phyloP scores from a whole-genome alignment of 2,888 invertebrate genomes.

The Apamea crenata region DNA sequence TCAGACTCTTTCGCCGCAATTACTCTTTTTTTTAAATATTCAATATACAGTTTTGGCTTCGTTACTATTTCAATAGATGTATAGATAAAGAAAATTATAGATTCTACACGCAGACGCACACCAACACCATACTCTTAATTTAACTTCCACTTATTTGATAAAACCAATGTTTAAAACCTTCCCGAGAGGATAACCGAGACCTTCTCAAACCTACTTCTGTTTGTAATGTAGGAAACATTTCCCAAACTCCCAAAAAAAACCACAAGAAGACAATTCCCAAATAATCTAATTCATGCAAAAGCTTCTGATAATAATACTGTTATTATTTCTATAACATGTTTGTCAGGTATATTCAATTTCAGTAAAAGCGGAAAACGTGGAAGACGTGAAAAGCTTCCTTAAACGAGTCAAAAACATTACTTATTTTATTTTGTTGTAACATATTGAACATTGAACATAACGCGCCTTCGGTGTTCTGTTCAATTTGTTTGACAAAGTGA shows the following conservation, averaged over 20 bases:
- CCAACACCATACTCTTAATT: not conserved
- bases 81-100: not conserved
- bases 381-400: conserved; percentile 38
- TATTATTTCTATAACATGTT: conserved; percentile 5
- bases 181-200: not conserved
- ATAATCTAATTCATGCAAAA: not conserved
- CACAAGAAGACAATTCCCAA: not conserved
- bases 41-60: not conserved
- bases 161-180: not conserved
- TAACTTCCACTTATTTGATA: not conserved
- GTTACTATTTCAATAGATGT: not conserved
- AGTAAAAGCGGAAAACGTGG: conserved; percentile 32
- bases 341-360: conserved; percentile 35
- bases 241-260: not conserved
- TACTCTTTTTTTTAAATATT: no score
- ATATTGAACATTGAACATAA: conserved; percentile 44
- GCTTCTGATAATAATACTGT: not conserved
- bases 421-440: conserved; percentile 52
- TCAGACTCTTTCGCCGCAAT: not conserved
- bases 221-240: no score
- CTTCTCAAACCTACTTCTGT: no score
- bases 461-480: conserved; percentile 53
- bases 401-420: conserved; percentile 33
- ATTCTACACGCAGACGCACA: not conserved
- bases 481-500: conserved; percentile 61